These are phyloP conservation scores for Drosophila mayri DNA, from an alignment of 1,140 invertebrate species.

Conservation along the genomic window DNA sequence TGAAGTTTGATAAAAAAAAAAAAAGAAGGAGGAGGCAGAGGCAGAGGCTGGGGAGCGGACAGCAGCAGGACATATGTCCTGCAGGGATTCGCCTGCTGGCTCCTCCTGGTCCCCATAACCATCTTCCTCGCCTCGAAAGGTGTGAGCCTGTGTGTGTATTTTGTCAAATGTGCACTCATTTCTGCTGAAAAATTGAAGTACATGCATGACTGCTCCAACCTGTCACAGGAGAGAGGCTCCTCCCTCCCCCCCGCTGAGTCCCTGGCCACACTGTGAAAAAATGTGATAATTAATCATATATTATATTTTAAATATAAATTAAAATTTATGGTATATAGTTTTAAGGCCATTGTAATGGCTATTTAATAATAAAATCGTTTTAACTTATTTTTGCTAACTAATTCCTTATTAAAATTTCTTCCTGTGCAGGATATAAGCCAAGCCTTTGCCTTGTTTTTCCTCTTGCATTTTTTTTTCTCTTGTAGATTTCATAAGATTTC, in stretches of 20 bases:
- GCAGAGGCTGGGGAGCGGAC: constrained; percentile 2
- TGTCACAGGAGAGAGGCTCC: constrained; percentile 25
- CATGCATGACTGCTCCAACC: constrained; percentile 76
- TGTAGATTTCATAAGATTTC: constrained; percentile 76
- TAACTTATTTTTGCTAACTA: no score
- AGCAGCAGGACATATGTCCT: constrained; percentile 62
- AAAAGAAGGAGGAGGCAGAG: background rate
- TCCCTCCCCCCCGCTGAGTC: background rate
- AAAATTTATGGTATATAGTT: no score
- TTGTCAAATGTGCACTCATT: constrained; percentile 82
- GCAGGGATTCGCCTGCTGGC: constrained; percentile 46
- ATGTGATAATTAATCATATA: background rate
- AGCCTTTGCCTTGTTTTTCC: constrained; percentile 50
- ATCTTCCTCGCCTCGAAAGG: constrained; percentile 46
- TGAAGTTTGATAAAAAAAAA: constrained; percentile 39
- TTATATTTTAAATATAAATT: no score
- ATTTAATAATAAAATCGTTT: background rate
- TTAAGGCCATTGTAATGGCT: rapidly evolving
- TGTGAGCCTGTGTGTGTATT: constrained; percentile 42
- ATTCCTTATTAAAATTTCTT: background rate
- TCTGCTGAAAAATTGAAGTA: constrained; percentile 81
- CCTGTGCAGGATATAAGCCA: constrained; percentile 17
- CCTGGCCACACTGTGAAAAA: background rate
- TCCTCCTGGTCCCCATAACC: constrained; percentile 14
- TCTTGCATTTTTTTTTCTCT: constrained; percentile 38